Percentiles rank a stretch among this genome's conserved stretches.
Evolutionary conservation across 1,140 invertebrate species (phyloP).

Genomic region (Ceratoteleas bidentatus): DNA sequence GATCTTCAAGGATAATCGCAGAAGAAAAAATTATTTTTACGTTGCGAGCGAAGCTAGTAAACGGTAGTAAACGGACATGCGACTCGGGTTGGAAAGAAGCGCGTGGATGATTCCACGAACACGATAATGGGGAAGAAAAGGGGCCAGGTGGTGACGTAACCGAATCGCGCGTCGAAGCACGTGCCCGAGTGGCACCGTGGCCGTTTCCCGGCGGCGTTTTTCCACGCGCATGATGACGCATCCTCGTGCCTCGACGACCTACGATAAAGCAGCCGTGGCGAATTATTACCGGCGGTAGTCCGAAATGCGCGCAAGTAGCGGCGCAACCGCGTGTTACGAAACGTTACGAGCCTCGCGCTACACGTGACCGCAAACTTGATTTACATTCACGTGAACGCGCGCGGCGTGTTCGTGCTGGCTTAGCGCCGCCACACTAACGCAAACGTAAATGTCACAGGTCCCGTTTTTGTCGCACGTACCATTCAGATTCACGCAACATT

Average conservation of each 20-base stretch:
- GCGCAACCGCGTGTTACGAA: constrained; percentile 13
- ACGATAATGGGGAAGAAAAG: constrained; percentile 24
- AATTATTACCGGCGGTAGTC: constrained; percentile 4
- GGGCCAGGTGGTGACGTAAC: constrained; percentile 69
- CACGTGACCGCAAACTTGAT: constrained; percentile 42
- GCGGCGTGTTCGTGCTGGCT: neutral
- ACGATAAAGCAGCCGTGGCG: constrained; percentile 13
- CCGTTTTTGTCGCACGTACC: too few species aligned
- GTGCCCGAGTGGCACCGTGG: constrained; percentile 52
- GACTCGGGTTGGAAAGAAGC: constrained; percentile 3
- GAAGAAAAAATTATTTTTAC: too few species aligned
- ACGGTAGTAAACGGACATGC: neutral
- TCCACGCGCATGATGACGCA: constrained; percentile 5
- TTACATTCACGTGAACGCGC: constrained; percentile 54
- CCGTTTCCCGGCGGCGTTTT: constrained; percentile 7
- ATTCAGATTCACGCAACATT: too few species aligned
- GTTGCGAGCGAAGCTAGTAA: too few species aligned
- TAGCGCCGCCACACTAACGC: constrained; percentile 3
- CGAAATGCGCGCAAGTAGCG: constrained; percentile 4
- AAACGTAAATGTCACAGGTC: neutral
- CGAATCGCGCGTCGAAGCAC: constrained; percentile 58
- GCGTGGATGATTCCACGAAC: constrained; percentile 23
- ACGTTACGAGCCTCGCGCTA: constrained; percentile 10
- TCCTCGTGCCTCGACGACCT: constrained; percentile 16
- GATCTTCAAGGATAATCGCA: too few species aligned